Evolutionary conservation across 1,140 invertebrate genomes (phyloP).

Genomic region (Physella acuta): DNA sequence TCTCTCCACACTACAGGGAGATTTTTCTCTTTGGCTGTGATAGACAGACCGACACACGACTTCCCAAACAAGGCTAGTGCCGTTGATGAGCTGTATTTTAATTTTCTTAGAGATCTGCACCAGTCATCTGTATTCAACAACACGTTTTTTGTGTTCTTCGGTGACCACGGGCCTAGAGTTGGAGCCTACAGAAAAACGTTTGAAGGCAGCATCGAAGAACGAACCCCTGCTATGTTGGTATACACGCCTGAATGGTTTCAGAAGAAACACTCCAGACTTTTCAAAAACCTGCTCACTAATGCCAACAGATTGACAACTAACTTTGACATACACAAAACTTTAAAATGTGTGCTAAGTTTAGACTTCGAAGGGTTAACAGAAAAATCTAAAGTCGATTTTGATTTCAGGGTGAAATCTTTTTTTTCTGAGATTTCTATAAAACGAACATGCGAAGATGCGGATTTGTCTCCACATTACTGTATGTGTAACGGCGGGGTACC

Average conservation of each 20-base stretch:
- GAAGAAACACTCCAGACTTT: neutral
- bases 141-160: conserved; percentile 23
- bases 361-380: neutral
- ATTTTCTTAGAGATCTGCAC: conserved; percentile 3
- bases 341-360: neutral
- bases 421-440: neutral
- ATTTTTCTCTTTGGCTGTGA: conserved; percentile 13
- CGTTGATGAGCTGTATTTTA: conserved; percentile 7
- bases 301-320: conserved; percentile 8
- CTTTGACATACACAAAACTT: conserved; percentile 21
- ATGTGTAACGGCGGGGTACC: conserved; percentile 3
- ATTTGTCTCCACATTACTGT: neutral
- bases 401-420: neutral
- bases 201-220: conserved; percentile 14
- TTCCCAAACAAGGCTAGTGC: neutral
- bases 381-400: neutral
- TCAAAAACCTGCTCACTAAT: neutral
- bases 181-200: neutral
- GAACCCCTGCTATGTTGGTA: conserved; percentile 16
- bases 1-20: neutral
- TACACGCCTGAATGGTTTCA: neutral
- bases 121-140: neutral
- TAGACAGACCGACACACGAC: conserved; percentile 11
- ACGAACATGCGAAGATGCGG: neutral
- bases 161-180: conserved; percentile 21